phyloP scores from a whole-genome alignment of 1,140 invertebrate genomes.

The Halyomorpha halys region DNA sequence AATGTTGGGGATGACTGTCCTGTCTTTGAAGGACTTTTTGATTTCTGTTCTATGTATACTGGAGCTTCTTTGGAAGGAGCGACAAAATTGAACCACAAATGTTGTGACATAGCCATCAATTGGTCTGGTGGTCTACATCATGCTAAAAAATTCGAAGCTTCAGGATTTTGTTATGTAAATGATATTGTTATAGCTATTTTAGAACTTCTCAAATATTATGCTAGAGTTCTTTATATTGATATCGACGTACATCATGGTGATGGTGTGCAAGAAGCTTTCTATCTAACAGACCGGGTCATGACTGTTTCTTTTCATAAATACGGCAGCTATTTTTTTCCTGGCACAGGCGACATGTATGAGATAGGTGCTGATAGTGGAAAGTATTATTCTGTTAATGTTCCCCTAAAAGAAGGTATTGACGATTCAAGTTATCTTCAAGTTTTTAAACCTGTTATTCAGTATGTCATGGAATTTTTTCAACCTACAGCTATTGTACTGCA shows the following conservation, averaged over 20 bases:
- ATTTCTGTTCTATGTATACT: constrained; percentile 97
- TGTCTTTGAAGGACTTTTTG: constrained; percentile 96
- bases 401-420: constrained; percentile 92
- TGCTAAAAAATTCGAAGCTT: constrained; percentile 98
- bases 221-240: constrained; percentile 94
- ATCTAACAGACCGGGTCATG: constrained; percentile 97
- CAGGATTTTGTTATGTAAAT: constrained; percentile 96
- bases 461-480: constrained; percentile 93
- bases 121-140: constrained; percentile 99
- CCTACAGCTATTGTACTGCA: constrained; percentile 95
- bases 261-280: constrained; percentile 98
- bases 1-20: constrained; percentile 99
- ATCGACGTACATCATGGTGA: constrained; percentile 99
- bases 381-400: constrained; percentile 95
- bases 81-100: constrained; percentile 84
- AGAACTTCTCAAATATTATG: constrained; percentile 90
- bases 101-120: constrained; percentile 96
- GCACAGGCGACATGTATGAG: constrained; percentile 98
- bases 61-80: constrained; percentile 93
- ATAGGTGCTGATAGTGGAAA: constrained; percentile 83
- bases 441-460: constrained; percentile 87
- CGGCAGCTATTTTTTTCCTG: constrained; percentile 96
- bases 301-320: constrained; percentile 99
- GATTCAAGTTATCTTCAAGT: constrained; percentile 85
- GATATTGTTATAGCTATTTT: constrained; percentile 98